A percentile compares a stretch with the other conserved stretches of the same genome.
phyloP scores from a whole-genome alignment of 2,113 vertebrate genomes.

The Pachypanchax playfairii region DNA sequence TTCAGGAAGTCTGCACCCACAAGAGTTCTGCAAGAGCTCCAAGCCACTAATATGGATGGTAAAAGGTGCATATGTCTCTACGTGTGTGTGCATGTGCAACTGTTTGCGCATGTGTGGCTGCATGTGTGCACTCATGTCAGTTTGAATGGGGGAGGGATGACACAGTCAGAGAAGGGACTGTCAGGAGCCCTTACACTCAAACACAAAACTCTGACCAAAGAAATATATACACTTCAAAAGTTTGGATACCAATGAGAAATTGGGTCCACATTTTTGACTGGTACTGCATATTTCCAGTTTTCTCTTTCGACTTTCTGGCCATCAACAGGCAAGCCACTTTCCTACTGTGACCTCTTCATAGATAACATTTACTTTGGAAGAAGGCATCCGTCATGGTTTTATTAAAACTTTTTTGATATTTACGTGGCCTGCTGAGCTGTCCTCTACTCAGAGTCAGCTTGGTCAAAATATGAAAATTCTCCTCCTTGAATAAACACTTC shows the following conservation, averaged over 20 bases:
- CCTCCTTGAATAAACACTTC: slow-evolving; percentile 73
- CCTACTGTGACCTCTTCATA: slow-evolving; percentile 73
- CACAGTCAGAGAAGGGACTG: slow-evolving; percentile 64
- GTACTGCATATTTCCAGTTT: slow-evolving; percentile 67
- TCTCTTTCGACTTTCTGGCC: slow-evolving; percentile 73
- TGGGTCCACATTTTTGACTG: no score
- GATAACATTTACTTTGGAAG: slow-evolving; percentile 80
- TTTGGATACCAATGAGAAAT: no score
- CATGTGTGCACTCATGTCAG: slow-evolving; percentile 18
- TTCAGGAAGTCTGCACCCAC: slow-evolving; percentile 75
- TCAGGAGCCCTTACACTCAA: slow-evolving; percentile 66
- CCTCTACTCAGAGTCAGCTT: slow-evolving; percentile 66
- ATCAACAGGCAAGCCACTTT: slow-evolving; percentile 65
- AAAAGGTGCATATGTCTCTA: slow-evolving; percentile 20
- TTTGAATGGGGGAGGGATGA: slow-evolving; percentile 46
- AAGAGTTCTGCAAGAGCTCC: slow-evolving; percentile 60
- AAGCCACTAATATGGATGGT: slow-evolving; percentile 62
- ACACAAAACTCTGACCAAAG: slow-evolving; percentile 65
- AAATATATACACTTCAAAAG: slow-evolving; percentile 41
- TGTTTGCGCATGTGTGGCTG: slow-evolving; percentile 23
- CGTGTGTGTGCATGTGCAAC: slow-evolving; percentile 23
- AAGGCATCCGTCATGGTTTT: slow-evolving; percentile 67
- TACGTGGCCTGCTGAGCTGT: slow-evolving; percentile 64
- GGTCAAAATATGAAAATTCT: slow-evolving; percentile 70
- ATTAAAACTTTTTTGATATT: slow-evolving; percentile 75